Conservation (phyloP, 1,140 invertebrate species). For the Chironomus tepperi region DNA sequence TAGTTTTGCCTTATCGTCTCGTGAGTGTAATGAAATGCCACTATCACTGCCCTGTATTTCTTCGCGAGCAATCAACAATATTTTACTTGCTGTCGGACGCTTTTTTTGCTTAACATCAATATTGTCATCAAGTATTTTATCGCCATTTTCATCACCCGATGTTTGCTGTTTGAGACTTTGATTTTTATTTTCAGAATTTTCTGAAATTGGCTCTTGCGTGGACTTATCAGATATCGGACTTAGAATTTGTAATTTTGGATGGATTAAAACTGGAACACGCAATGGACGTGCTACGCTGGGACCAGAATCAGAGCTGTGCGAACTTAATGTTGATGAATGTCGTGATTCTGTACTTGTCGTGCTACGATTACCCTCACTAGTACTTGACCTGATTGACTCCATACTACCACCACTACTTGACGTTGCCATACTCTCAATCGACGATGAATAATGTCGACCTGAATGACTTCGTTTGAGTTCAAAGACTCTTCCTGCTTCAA, state of each 20-base stretch:
- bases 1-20: constrained; percentile 48
- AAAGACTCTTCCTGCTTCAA: constrained; percentile 38
- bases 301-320: constrained; percentile 71
- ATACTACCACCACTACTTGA: constrained; percentile 75
- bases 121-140: constrained; percentile 41
- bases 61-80: constrained; percentile 58
- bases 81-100: constrained; percentile 62
- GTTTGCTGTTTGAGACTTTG: constrained; percentile 65
- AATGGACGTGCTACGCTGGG: constrained; percentile 49
- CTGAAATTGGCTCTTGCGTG: constrained; percentile 72
- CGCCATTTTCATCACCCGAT: constrained; percentile 46
- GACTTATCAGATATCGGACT: constrained; percentile 85
- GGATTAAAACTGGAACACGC: constrained; percentile 53
- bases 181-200: constrained; percentile 67
- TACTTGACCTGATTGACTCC: constrained; percentile 72
- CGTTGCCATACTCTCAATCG: constrained; percentile 69
- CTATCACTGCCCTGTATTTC: constrained; percentile 77
- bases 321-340: constrained; percentile 67
- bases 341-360: constrained; percentile 70
- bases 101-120: constrained; percentile 47
- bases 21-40: constrained; percentile 73
- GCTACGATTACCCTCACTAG: constrained; percentile 70
- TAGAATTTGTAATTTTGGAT: constrained; percentile 70
- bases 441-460: constrained; percentile 64
- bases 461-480: constrained; percentile 39